Base-by-base conservation (phyloP, 2,113 vertebrate genomes). In the Muntiacus muntjak region DNA sequence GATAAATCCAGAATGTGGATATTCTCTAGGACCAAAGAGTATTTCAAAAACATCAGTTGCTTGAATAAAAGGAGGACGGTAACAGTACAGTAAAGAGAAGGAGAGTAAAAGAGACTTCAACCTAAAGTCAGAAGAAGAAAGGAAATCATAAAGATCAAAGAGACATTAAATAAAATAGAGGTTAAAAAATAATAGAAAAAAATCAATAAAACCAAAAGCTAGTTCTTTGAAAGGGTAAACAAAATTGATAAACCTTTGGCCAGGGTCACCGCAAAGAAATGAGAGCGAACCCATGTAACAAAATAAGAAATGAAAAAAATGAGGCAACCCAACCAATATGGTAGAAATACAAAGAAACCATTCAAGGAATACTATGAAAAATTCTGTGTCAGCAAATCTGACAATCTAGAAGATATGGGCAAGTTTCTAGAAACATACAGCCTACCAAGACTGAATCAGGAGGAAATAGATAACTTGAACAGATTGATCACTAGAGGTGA, bases 31-130 rank as follows among this genome's bases (percentile, higher is more conserved):
- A 25, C 45, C 12, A 15, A 26, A 36, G 64, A 21, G 7, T 23
- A 11, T 33, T 26, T 88, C 6, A 17, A 16, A 33, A 47, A 8
- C 6, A 12, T 30, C 67, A 26, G 5, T 83, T 12, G 23, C 9
- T 0, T 2, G 26, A 2, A 36, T n/a, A 25, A 14, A 47, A 30
- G 23, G 1, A 7, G 47, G 15, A 13, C 3, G 25, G 33, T 25
- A 17, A 13, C 21, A 13, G 15, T 12, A 81, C 9, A 40, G 50
- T 6, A 71, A 36, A 71, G n/a, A 25, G 45, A 0, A 11, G 55
- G 15, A 16, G 36, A 47, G 36, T 16, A 40, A 55, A 26, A 6
- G n/a, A 82, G 17, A 43, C 6, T 5, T 7, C 1, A 30, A 26
- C 1, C 47, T 33, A 7, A 52, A 52, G 47, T 50, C 30, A 33